A percentile compares a stretch with the other conserved stretches of the same genome.
Conservation (phyloP, 1,140 invertebrate species). For the Onthophagus taurus region DNA sequence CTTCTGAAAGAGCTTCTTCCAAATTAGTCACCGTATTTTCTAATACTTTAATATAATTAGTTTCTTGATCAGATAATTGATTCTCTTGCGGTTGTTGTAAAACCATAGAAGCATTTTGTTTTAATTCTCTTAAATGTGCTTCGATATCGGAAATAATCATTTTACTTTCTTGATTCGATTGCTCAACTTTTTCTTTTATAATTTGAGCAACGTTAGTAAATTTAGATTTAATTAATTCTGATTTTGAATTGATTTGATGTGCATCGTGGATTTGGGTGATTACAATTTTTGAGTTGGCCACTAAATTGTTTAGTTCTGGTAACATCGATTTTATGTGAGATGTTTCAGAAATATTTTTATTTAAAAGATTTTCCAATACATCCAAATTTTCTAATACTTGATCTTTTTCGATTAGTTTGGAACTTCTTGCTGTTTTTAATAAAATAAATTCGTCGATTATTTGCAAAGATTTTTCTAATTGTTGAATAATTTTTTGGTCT, state of each 20-base stretch:
- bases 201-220: conserved; percentile 8
- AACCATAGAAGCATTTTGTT: conserved; percentile 3
- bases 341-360: too few species aligned
- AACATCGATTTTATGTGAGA: too few species aligned
- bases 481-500: conserved; percentile 25
- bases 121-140: conserved; percentile 9
- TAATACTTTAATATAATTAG: conserved; percentile 14
- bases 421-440: conserved; percentile 13
- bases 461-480: conserved; percentile 20
- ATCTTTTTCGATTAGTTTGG: background rate
- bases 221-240: conserved; percentile 13
- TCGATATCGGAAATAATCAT: conserved; percentile 7
- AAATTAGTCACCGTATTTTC: conserved; percentile 13
- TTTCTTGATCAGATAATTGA: conserved; percentile 12
- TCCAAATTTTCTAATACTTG: background rate
- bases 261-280: conserved; percentile 1
- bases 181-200: conserved; percentile 8
- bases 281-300: background rate
- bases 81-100: conserved; percentile 1
- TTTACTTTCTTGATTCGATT: background rate
- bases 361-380: background rate
- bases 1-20: conserved; percentile 6
- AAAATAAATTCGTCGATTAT: conserved; percentile 22
- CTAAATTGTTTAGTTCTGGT: too few species aligned
- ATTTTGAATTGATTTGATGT: background rate